Base-by-base conservation (phyloP, 2,888 invertebrate genomes). In the Drosophila limbata region DNA sequence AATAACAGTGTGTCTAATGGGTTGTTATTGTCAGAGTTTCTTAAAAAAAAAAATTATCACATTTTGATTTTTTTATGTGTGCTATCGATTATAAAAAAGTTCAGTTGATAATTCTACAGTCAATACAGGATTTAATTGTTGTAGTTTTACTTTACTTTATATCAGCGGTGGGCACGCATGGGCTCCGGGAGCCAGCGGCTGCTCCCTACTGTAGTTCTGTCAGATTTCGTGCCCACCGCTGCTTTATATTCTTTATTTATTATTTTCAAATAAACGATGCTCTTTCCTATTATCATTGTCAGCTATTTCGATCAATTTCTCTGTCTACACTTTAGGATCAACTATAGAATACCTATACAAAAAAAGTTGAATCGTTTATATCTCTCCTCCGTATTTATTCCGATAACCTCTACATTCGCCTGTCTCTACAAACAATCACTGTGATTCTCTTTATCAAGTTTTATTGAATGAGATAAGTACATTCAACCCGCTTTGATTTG, bases 401-500 rank as follows among this genome's bases (percentile, higher is more conserved):
- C 28, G 28, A 28, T 47, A 28, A 28, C 28, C 9, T 28, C n/a
- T 1, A 8, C 10, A 28, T n/a, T 8, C 45, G 9, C 45, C 45
- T n/a, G 9, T 47, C 48, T 66, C 51, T 40, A 35, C 35, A 40
- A 40, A 15, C 33, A 39, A 42, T 3, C 4, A 17, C n/a, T 2
- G 8, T 37, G 3, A 10, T 28, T 8, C 8, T 6, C 10, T 21
- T 3, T 21, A 8, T 35, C 3, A 8, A 28, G 42, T 47, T 47
- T 57, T 37, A 57, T 57, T 57, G 57, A 57, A 53, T 19, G 28
- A 37, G n/a, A 19, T 62, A 62, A 37, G 59, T 60, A n/a, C 59
- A 60, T 60, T 60, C 59, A 60, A 60, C 59, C 17, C 48, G 50
- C 19, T 31, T 28, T 10, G 9, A 19, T 31, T 5, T 28, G 4